phyloP scores from a whole-genome alignment of 2,888 invertebrate species.

The Stenoptilia bipunctidactyla region DNA sequence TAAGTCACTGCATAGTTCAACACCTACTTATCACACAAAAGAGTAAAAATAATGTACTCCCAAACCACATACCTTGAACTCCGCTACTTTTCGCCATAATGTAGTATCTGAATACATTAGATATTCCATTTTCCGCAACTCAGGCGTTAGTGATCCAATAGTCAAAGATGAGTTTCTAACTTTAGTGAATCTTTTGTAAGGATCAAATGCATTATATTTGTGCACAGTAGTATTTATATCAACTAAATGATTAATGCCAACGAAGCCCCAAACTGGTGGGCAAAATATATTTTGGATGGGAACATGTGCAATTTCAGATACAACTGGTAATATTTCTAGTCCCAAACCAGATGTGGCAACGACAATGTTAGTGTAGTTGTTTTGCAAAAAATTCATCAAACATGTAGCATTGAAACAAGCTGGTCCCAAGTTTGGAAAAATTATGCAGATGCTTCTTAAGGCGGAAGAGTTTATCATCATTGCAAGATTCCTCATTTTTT shows the following conservation, averaged over 20 bases:
- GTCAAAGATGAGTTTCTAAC: conserved; percentile 60
- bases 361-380: conserved; percentile 57
- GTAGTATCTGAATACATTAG: conserved; percentile 47
- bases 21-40: not conserved
- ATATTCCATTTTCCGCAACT: conserved; percentile 67
- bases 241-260: conserved; percentile 67
- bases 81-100: conserved; percentile 38
- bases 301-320: conserved; percentile 54
- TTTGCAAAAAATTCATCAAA: conserved; percentile 29
- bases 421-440: conserved; percentile 68
- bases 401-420: conserved; percentile 71
- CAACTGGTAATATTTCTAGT: conserved; percentile 42
- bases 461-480: conserved; percentile 61
- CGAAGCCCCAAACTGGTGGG: conserved; percentile 76
- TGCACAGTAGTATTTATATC: conserved; percentile 68
- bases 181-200: conserved; percentile 58
- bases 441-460: conserved; percentile 49
- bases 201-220: conserved; percentile 58
- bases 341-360: conserved; percentile 72
- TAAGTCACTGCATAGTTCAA: too few species aligned
- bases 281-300: conserved; percentile 62
- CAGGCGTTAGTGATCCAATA: conserved; percentile 57
- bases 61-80: conserved; percentile 46
- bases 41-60: not conserved
- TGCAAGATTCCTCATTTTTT: conserved; percentile 48